Base-by-base conservation (phyloP, 2,113 vertebrate genomes). In the Uria lomvia region DNA sequence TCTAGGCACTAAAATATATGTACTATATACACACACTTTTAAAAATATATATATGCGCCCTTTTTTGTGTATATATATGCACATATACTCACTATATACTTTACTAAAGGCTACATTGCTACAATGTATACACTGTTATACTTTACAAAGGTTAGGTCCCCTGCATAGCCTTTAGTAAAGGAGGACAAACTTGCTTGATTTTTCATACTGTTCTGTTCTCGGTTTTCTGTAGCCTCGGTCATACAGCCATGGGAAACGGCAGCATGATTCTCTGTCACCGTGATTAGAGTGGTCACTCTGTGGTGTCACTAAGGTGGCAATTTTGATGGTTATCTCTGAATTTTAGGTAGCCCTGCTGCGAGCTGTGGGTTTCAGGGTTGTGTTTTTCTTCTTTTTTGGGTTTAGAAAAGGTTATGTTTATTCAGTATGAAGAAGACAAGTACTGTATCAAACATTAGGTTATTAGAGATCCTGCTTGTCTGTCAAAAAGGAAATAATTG, bases 71-170 rank as follows among this genome's bases (percentile, higher is more conserved):
- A n/a, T 34, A 49, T 45, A 12, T 6, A 12, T 9, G 9, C 8
- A 7, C 8, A 10, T 36, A 45, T 2, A 1, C 26, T 76, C 5
- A 6, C 5, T 63, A 0, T 53, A 7, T 47, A 21, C 24, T 70
- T 73, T 32, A 40, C 9, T 68, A 27, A 71, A 75, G 85, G 27
- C 50, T 43, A 20, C 14, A 19, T 45, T 45, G 55, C 55, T 85
- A 24, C 19, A 18, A 23, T 32, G 23, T 42, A 9, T 18, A 45
- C 2, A 2, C 42, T 55, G 22, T 62, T 86, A 1, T 70, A 29
- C 24, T 52, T 75, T 13, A 15, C 24, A 50, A 50, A 81, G 47
- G 12, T 49, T 55, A 12, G 22, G 55, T 66, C 23, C 30, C 20
- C 11, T 20, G n/a, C 20, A n/a, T 68, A 52, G 23, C 42, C 66